Conservation (phyloP, 2,797 vertebrate genomes). For the Geotrypetes seraphini region DNA sequence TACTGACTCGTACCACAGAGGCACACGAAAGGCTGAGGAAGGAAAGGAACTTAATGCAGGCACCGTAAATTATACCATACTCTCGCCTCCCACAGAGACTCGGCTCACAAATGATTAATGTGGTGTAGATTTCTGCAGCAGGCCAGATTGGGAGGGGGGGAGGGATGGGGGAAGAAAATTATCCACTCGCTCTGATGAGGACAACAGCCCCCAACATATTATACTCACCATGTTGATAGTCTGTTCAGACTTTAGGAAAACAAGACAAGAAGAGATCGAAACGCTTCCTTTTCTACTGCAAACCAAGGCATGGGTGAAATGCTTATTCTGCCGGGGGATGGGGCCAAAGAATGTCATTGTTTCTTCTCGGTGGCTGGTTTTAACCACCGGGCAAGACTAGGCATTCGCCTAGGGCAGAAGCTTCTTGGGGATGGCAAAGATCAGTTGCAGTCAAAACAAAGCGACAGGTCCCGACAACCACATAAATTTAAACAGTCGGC, state of each 20-base stretch:
- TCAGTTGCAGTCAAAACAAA: too few relatives aligned
- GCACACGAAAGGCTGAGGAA: conserved; percentile 28
- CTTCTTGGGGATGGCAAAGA: too few relatives aligned
- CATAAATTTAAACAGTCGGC: too few relatives aligned
- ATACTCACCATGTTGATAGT: conserved; percentile 20
- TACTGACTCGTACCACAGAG: conserved; percentile 28
- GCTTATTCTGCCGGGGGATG: too few relatives aligned
- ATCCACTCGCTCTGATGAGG: conserved; percentile 16
- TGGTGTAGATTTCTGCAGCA: conserved; percentile 27
- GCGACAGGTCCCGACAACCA: too few relatives aligned
- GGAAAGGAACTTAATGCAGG: conserved; percentile 32
- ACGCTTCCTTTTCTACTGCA: conserved; percentile 8
- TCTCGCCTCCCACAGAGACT: conserved; percentile 10
- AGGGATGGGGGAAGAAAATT: conserved; percentile 25
- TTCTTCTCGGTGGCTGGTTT: too few relatives aligned
- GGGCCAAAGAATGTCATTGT: too few relatives aligned
- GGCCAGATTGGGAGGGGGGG: too few relatives aligned
- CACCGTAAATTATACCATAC: conserved; percentile 33
- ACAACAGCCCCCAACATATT: conserved; percentile 10
- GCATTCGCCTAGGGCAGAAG: too few relatives aligned
- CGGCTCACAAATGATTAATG: conserved; percentile 31
- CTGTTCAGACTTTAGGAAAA: conserved; percentile 7
- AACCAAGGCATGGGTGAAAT: too few relatives aligned
- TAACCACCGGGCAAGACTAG: too few relatives aligned
- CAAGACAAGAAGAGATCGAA: conserved; percentile 11